phyloP scores from a whole-genome alignment of 2,888 invertebrate species.

The Lumbricus terrestris region DNA sequence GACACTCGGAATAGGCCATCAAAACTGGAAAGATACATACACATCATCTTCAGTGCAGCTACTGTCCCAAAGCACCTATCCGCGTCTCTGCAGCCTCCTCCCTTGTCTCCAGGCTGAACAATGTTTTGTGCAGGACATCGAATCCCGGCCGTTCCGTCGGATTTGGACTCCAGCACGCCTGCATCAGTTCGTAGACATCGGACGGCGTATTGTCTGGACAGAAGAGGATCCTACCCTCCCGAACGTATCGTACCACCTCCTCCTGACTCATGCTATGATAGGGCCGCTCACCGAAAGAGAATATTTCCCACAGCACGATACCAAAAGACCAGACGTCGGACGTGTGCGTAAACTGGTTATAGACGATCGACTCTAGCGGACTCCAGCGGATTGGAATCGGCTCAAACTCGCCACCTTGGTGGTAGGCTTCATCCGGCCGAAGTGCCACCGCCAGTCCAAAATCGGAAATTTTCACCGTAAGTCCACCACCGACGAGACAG shows the following conservation, averaged over 20 bases:
- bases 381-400: constrained; percentile 97
- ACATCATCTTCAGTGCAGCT: neutral
- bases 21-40: neutral
- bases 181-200: constrained; percentile 83
- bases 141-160: constrained; percentile 84
- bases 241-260: constrained; percentile 89
- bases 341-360: constrained; percentile 92
- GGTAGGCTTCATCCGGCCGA: constrained; percentile 69
- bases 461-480: constrained; percentile 95
- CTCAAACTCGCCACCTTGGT: constrained; percentile 73
- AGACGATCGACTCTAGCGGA: constrained; percentile 92
- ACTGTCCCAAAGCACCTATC: constrained; percentile 3
- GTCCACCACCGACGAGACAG: constrained; percentile 87
- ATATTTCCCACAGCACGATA: constrained; percentile 94
- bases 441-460: constrained; percentile 94
- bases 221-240: constrained; percentile 85
- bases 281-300: constrained; percentile 91
- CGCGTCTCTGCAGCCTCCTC: neutral
- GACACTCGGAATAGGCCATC: neutral
- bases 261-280: constrained; percentile 94
- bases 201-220: constrained; percentile 85
- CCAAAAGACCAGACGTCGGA: constrained; percentile 98
- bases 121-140: constrained; percentile 34
- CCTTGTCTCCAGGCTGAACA: constrained; percentile 17
- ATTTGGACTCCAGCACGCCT: constrained; percentile 86